Evolutionary conservation across 2,797 vertebrate species (phyloP).

Genomic region (Apogon talboti): DNA sequence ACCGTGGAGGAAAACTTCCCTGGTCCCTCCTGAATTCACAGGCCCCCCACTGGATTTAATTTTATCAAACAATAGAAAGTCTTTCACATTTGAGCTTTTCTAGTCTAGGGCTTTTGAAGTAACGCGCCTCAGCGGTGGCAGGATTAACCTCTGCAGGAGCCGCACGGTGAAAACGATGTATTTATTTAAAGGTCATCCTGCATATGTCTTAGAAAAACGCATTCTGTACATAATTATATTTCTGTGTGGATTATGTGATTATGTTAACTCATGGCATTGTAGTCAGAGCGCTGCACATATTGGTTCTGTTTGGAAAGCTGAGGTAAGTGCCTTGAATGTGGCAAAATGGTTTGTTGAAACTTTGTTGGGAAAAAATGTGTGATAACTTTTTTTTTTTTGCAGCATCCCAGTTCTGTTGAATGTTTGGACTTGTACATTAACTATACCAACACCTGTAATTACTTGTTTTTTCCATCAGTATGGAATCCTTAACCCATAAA

Average conservation of each 20-base stretch:
- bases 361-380: too few relatives aligned
- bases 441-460: too few relatives aligned
- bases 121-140: background rate
- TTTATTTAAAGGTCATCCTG: background rate
- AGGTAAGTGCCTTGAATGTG: too few relatives aligned
- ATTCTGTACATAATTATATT: background rate
- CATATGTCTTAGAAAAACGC: background rate
- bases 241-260: background rate
- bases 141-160: background rate
- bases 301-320: too few relatives aligned
- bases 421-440: too few relatives aligned
- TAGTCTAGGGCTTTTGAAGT: background rate
- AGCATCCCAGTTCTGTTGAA: too few relatives aligned
- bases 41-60: background rate
- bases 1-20: background rate
- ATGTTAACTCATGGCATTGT: background rate
- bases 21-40: background rate
- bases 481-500: too few relatives aligned
- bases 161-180: background rate
- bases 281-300: background rate
- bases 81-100: background rate
- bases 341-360: too few relatives aligned
- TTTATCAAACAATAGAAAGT: background rate
- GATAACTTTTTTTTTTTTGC: too few relatives aligned
- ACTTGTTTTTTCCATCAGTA: too few relatives aligned